These are phyloP conservation scores for Agrochola circellaris DNA, from an alignment of 2,888 invertebrate genomes.

Conservation along the genomic window DNA sequence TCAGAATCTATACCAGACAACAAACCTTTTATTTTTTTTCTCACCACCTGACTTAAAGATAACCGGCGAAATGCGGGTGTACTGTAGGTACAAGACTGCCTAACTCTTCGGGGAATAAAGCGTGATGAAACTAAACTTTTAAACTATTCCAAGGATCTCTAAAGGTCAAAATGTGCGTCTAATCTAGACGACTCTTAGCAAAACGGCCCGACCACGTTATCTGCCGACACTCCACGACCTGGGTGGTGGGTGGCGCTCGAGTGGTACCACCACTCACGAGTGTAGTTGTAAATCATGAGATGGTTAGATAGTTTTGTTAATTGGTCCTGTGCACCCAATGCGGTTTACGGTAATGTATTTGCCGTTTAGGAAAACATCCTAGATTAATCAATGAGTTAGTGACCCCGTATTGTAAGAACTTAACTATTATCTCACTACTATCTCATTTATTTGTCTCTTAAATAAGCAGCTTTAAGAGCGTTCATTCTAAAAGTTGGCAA, in stretches of 20 bases:
- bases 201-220: conserved; percentile 61
- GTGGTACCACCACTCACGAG: conserved; percentile 49
- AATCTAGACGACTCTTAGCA: conserved; percentile 65
- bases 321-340: conserved; percentile 17
- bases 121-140: no score
- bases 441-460: neutral
- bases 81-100: no score
- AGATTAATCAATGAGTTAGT: neutral
- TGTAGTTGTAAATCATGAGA: conserved; percentile 57
- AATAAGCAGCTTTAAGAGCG: neutral
- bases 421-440: neutral
- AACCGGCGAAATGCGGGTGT: no score
- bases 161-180: conserved; percentile 52
- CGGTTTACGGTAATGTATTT: neutral
- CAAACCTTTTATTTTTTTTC: no score
- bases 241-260: conserved; percentile 79
- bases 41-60: no score
- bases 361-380: neutral
- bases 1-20: no score
- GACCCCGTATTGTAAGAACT: neutral
- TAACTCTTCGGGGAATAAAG: no score
- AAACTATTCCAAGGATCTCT: conserved; percentile 48
- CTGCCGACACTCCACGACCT: conserved; percentile 70
- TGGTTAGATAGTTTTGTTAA: conserved; percentile 57
- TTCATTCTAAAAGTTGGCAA: no score